A percentile compares a stretch with the other conserved stretches of the same genome.
Conservation (phyloP, 1,140 invertebrate genomes). For the Musca vetustissima region DNA sequence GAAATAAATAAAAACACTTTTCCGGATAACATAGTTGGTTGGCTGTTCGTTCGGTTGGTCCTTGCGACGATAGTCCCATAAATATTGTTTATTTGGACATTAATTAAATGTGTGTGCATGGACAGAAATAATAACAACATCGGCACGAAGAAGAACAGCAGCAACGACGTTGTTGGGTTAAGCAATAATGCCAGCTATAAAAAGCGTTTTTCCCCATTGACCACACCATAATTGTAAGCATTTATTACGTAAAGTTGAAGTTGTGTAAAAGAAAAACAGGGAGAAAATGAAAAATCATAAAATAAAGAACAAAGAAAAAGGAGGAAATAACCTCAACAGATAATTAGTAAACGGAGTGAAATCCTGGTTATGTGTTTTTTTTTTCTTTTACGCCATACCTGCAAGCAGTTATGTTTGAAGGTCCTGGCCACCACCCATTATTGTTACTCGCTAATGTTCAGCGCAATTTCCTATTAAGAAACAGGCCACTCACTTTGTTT, state of each 20-base stretch:
- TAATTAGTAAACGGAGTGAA: not conserved
- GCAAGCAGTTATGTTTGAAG: too few relatives aligned
- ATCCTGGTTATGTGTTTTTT: too few relatives aligned
- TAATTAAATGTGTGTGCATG: slow-evolving; percentile 11
- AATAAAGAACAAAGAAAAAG: not conserved
- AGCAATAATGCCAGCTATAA: too few relatives aligned
- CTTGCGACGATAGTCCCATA: not conserved
- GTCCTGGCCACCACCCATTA: too few relatives aligned
- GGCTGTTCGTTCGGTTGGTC: too few relatives aligned
- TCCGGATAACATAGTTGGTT: too few relatives aligned
- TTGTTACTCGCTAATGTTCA: too few relatives aligned
- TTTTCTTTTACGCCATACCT: too few relatives aligned
- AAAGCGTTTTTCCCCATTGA: slow-evolving; percentile 9
- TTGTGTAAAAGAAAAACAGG: not conserved
- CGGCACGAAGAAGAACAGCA: not conserved
- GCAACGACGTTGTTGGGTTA: not conserved
- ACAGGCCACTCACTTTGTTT: too few relatives aligned
- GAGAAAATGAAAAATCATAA: not conserved
- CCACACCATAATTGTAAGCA: slow-evolving; percentile 15
- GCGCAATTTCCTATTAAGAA: too few relatives aligned
- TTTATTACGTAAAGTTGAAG: not conserved
- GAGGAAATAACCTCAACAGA: not conserved
- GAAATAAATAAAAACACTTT: too few relatives aligned
- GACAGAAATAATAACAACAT: too few relatives aligned
- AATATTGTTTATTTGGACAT: slow-evolving; percentile 16